Evolutionary conservation across 2,797 vertebrate species (phyloP), one percentile per base, ranked within the genome.

Genomic region (Hippopotamyrus pictus): DNA sequence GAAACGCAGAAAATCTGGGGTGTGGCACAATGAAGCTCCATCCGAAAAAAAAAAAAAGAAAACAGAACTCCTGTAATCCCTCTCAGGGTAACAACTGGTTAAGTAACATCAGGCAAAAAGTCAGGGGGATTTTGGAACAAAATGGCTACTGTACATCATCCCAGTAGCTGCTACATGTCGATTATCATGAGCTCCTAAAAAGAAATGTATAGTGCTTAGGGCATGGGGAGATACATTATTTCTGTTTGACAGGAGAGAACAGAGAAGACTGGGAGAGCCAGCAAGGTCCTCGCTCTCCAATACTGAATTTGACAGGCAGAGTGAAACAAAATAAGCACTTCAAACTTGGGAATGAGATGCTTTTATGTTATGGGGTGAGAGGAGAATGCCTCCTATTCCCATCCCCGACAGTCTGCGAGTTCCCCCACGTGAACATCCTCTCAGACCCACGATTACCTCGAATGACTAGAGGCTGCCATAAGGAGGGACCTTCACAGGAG

Each of bases 401-500:
- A 11, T n/a, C 22, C 82, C 46, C 3, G 9, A 22, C n/a, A 84
- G 44, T n/a, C 46, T 50, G 37, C 11, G 82, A 50, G 44, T 29
- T 84, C 5, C 46, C 22, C 8, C 46, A 29, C 1, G 3, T 84
- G 41, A 8, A 84, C 9, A 5, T 25, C 3, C 41, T 84, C 92
- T 91, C 90, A 88, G 88, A 90, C 92, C 92, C 89, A 91, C 90
- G 91, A 90, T 93, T 91, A 92, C 92, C 89, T 6, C 7, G 14
- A 53, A 4, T 11, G 37, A 22, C 9, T 50, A 25, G 25, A 84
- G 11, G 19, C 19, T n/a, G 7, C n/a, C 44, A 0, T 25, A 46
- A 2, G 82, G 50, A 50, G 46, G 22, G 11, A 41, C 41, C n/a
- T 84, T 25, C 19, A 48, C 79, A 4, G 17, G 37, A 44, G 73